These are phyloP conservation scores for Chymomyza amoena DNA, from an alignment of 2,888 invertebrate species.

Conservation along the genomic window DNA sequence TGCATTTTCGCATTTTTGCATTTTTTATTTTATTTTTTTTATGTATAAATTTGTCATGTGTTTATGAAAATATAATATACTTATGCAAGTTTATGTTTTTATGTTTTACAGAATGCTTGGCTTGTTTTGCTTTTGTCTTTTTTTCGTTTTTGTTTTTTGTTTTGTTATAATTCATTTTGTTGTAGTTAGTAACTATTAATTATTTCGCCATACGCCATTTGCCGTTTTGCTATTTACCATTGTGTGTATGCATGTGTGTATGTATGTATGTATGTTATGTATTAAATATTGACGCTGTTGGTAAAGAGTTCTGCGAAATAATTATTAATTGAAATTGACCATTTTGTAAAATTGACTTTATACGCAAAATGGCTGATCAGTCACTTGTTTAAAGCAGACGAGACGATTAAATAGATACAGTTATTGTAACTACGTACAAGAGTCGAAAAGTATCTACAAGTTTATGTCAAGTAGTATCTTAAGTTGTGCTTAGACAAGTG, in stretches of 20 bases:
- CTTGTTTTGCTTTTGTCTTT: constrained; percentile 22
- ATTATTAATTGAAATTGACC: constrained; percentile 41
- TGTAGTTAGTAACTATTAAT: constrained; percentile 66
- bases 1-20: constrained; percentile 41
- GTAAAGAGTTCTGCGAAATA: constrained; percentile 24
- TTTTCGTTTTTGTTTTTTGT: constrained; percentile 2
- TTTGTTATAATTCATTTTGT: constrained; percentile 26
- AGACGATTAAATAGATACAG: neutral
- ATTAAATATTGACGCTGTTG: constrained; percentile 6
- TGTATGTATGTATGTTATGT: constrained; percentile 18
- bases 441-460: neutral
- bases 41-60: constrained; percentile 74
- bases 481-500: constrained; percentile 26
- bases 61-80: constrained; percentile 70
- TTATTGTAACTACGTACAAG: neutral
- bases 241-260: constrained; percentile 13
- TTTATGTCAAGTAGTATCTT: neutral
- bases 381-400: neutral
- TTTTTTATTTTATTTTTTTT: constrained; percentile 49
- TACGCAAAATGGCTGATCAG: neutral
- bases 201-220: constrained; percentile 16
- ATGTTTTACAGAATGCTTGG: constrained; percentile 75
- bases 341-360: constrained; percentile 45
- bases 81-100: constrained; percentile 61
- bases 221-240: constrained; percentile 2